Evolutionary conservation across 2,113 vertebrate species (phyloP).

Genomic region (Cettia cetti): DNA sequence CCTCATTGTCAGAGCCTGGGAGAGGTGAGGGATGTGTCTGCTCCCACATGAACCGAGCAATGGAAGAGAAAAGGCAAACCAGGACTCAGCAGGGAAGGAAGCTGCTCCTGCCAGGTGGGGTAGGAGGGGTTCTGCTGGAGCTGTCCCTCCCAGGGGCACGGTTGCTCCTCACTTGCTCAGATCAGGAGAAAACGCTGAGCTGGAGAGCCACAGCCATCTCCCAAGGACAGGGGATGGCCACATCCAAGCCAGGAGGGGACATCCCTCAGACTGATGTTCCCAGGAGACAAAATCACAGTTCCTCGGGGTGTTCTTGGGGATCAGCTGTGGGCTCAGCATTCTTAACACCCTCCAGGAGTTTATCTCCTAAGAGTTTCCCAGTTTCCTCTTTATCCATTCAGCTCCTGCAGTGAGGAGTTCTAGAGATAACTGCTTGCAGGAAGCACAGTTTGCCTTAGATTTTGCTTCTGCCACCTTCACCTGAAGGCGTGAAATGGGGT

Average conservation of each 20-base stretch:
- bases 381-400: neutral
- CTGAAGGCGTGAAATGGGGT: neutral
- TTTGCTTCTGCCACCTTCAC: neutral
- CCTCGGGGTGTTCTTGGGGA: neutral
- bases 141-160: neutral
- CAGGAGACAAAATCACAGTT: neutral
- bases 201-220: neutral
- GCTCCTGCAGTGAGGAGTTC: neutral
- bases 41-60: neutral
- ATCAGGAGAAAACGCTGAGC: neutral
- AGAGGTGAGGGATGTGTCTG: slow-evolving; percentile 30
- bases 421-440: neutral
- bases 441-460: neutral
- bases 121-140: neutral
- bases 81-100: neutral
- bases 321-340: neutral
- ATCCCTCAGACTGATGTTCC: neutral
- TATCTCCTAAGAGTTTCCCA: neutral
- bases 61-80: slow-evolving; percentile 31
- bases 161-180: neutral
- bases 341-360: neutral
- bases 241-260: neutral
- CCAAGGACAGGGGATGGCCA: neutral
- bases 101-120: neutral
- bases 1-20: slow-evolving; percentile 15